Percentiles rank a stretch among this genome's conserved stretches.
Conservation (phyloP, 2,113 vertebrate genomes). For the Canis aureus region DNA sequence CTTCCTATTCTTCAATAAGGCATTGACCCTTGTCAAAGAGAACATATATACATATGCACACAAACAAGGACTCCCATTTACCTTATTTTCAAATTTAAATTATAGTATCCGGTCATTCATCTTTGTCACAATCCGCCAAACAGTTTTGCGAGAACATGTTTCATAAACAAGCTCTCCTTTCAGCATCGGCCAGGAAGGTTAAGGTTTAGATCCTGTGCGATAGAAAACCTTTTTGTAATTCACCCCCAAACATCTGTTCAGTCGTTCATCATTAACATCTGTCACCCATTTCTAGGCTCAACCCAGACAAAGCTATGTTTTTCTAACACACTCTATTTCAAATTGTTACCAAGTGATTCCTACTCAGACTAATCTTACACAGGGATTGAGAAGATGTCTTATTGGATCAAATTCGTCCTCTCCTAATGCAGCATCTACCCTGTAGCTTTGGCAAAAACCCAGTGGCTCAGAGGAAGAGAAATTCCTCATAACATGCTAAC, state of each 20-base stretch:
- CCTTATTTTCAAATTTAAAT: constrained; percentile 77
- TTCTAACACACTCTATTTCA: constrained; percentile 76
- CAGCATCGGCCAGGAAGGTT: constrained; percentile 81
- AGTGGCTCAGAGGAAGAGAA: constrained; percentile 51
- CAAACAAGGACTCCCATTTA: constrained; percentile 74
- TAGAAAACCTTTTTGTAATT: constrained; percentile 76
- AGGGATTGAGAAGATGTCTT: constrained; percentile 63
- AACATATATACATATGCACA: constrained; percentile 8
- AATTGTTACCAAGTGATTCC: constrained; percentile 80
- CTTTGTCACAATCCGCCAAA: constrained; percentile 65
- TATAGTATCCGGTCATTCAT: constrained; percentile 73
- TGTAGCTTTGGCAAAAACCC: constrained; percentile 69
- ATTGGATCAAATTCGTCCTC: constrained; percentile 61
- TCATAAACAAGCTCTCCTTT: constrained; percentile 75
- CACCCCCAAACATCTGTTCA: constrained; percentile 79
- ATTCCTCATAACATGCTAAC: constrained; percentile 42
- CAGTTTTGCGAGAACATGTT: constrained; percentile 70
- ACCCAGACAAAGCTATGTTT: constrained; percentile 76
- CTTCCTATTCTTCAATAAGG: constrained; percentile 53
- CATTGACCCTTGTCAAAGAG: constrained; percentile 70
- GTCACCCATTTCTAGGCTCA: constrained; percentile 81
- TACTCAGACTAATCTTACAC: constrained; percentile 55
- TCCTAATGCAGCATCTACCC: constrained; percentile 38
- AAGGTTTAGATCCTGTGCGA: constrained; percentile 75
- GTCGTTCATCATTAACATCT: constrained; percentile 83